These are phyloP conservation scores for Temnothorax rugatulus DNA, from an alignment of 2,888 invertebrate genomes.

Conservation along the genomic window DNA sequence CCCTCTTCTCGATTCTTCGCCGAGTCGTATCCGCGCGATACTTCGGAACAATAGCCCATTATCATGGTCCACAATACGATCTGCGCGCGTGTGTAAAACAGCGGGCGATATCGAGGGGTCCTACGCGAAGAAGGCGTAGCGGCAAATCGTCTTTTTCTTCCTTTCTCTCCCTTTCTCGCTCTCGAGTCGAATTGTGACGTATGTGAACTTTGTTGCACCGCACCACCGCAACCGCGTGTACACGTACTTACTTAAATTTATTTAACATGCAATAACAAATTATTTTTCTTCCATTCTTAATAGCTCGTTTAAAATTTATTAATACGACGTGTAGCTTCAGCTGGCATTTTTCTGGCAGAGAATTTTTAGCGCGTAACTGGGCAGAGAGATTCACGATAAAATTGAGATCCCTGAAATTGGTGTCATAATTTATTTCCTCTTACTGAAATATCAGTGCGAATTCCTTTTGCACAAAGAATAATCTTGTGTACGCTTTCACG, in stretches of 20 bases:
- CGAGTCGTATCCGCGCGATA: conserved; percentile 24
- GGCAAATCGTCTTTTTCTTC: not conserved
- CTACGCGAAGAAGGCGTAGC: not conserved
- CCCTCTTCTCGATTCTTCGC: conserved; percentile 21
- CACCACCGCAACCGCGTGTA: not conserved
- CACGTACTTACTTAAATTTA: conserved; percentile 20
- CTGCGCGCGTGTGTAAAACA: conserved; percentile 29
- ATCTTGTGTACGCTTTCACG: conserved; percentile 41
- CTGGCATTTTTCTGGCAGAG: not conserved
- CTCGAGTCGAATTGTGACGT: conserved; percentile 14
- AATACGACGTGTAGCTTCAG: not conserved
- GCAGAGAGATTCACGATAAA: not conserved
- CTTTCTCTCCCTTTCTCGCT: not conserved
- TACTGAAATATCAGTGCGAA: not conserved
- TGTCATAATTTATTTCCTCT: conserved; percentile 11
- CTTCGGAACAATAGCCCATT: conserved; percentile 50
- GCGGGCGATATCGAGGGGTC: conserved; percentile 13
- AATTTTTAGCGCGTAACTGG: not conserved
- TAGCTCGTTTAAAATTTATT: not conserved
- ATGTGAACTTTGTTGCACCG: conserved; percentile 11
- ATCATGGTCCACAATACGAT: conserved; percentile 51
- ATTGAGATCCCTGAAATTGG: not conserved
- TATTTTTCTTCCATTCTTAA: not conserved
- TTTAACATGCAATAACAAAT: not conserved
- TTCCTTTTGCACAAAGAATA: not conserved